Evolutionary conservation across 2,888 invertebrate genomes (phyloP), one percentile per base, ranked within the genome.

Genomic region (Stenolophus ochropezus): DNA sequence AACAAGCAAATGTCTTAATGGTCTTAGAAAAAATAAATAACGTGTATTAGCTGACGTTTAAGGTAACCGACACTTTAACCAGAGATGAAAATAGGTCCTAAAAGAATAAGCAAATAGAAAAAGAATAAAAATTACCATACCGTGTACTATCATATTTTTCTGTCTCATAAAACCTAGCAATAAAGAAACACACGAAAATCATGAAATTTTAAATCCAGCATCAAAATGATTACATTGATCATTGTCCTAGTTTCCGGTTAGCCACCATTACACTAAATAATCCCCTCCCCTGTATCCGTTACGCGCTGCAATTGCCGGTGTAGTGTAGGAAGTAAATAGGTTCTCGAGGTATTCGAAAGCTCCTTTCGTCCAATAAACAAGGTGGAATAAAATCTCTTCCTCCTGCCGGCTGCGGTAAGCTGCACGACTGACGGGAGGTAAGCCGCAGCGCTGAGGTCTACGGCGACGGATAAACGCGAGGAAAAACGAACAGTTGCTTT

Each of bases 331-430:
- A 56, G 56, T 56, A 25, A 61, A 61, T 61, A 61, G 61, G n/a
- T 61, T 61, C 61, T 61, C 25, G 14, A 5, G 61, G 25, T 61
- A n/a, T 61, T 61, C 25, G 25, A 61, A 61, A 61, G 61, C 61
- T 61, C 21, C 61, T 61, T 61, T 61, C 61, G 61, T 25, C 25
- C 61, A 61, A 61, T 61, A 61, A 61, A 61, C 61, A 61, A 61
- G 61, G 23, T 61, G 14, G 21, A 25, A 61, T 25, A 25, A 61
- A 61, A 61, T 61, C 61, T 61, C 61, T 61, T 61, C 61, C 61
- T 61, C 25, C n/a, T 14, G 61, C 14, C 5, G 23, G 23, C n/a
- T 5, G 61, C 14, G 5, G 51, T 51, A 25, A 25, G 61, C 61
- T 61, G 23, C 14, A 8, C 56, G 33, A 56, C 23, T 61, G 61